Evolutionary conservation across 1,140 invertebrate species (phyloP), one percentile per base, ranked within the genome.

Genomic region (Drosophila yakuba): DNA sequence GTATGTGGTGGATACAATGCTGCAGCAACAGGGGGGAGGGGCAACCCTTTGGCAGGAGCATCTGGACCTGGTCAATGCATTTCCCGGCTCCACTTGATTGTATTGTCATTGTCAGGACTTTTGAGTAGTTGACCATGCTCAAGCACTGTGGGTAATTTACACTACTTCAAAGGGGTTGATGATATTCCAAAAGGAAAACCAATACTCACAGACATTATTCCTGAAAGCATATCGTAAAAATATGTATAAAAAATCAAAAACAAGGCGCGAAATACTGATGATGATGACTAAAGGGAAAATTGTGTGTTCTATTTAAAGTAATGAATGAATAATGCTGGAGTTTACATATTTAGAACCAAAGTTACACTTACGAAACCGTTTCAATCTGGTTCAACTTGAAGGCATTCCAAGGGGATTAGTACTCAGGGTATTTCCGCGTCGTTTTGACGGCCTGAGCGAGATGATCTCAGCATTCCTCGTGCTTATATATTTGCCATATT

Each of bases 401-500:
- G 7, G 8, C 15, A 43, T 15, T 17, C 41, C n/a, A 15, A 15
- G 6, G 15, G 7, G 7, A 43, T 20, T 45, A 45, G 17, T 20
- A 4, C 2, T 47, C 0, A 56, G 66, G 41, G 73, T 64, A 45
- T 75, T 36, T 23, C 4, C 12, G 14, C 14, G 64, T 75, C 73
- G 52, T 32, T 23, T 23, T 28, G 15, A 17, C 28, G 1, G 2
- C 4, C n/a, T 32, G 12, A 20, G 23, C 17, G 1, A 3, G 11
- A 64, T 54, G 48, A 73, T 74, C 20, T 43, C 32, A 41, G 48
- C 39, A 52, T 52, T 74, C 43, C 36, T 41, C 44, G 48, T 41
- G 25, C 50, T 60, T 66, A 72, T 78, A 74, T 61, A 83, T 78
- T 74, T 78, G 50, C 76, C 72, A 68, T 84, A 86, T 85, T 85